Evolutionary conservation across 1,140 invertebrate species (phyloP), one percentile per base, ranked within the genome.

Genomic region (Drosophila oshimai): DNA sequence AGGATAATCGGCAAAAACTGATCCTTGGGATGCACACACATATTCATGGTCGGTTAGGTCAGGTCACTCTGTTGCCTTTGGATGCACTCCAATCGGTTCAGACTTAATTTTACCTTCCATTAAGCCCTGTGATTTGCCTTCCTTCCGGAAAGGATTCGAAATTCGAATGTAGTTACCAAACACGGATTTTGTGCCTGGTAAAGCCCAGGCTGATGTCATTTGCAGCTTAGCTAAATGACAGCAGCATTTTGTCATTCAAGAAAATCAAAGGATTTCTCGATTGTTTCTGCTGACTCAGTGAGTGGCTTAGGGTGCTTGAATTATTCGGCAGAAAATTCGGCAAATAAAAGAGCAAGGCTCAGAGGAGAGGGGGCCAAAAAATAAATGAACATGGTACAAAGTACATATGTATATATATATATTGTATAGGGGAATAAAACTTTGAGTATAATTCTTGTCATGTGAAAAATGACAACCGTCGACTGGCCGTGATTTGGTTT

Each of bases 381-480:
- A 50, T 37, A 49, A 39, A 39, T 68, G 41, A 55, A 46, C 64
- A 41, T 22, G 17, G 26, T 12, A 33, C 22, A 50, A 31, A 12
- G 15, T 13, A 34, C 54, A 42, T 53, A 42, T n/a, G 15, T 39
- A 34, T 22, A 22, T 5, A 22, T 22, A 7, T 34, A 36, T 22
- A 37, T 50, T 13, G 26, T 10, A 41, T 12, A n/a, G 24, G 28
- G 6, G 2, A 10, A 45, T n/a, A 58, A 45, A 44, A 53, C 34
- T 36, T 31, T 37, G 46, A 60, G 57, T 20, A 41, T 80, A 75
- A 36, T 60, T 67, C 50, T 65, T 45, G 72, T 61, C 44, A 86
- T 86, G 79, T 79, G 74, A 86, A 80, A 80, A 80, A 80, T 84
- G 80, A 75, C 75, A 84, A 86, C 71, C 75, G 65, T 61, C 67